Conservation (phyloP, 2,113 vertebrate genomes). For the Isichthys henryi region DNA sequence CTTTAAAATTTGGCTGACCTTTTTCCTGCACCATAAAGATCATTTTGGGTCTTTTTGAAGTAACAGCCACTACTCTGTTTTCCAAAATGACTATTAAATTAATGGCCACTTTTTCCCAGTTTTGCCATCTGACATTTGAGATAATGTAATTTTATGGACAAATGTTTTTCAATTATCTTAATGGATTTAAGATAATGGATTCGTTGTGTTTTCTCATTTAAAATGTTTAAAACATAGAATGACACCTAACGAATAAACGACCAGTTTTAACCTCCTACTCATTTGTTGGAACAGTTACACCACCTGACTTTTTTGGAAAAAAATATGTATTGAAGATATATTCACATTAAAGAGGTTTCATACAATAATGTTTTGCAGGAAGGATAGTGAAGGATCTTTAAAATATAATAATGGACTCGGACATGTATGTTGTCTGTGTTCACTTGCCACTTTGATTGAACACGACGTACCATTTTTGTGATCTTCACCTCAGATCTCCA, state of each 20-base stretch:
- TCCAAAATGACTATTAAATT: neutral
- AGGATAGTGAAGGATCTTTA: neutral
- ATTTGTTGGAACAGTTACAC: neutral
- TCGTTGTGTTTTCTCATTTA: too few species aligned
- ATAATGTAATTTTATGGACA: neutral
- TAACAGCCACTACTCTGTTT: neutral
- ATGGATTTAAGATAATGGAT: neutral
- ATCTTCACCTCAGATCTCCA: conserved; percentile 76
- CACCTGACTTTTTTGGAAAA: neutral
- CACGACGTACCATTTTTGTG: neutral
- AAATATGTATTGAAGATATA: neutral
- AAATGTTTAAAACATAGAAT: neutral
- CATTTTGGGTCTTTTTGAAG: neutral
- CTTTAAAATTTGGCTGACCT: neutral
- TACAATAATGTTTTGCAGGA: neutral
- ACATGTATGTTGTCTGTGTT: neutral
- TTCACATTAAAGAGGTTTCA: neutral
- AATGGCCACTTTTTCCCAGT: neutral
- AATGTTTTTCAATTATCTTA: neutral
- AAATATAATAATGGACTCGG: neutral
- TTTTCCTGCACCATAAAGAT: neutral
- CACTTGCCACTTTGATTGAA: neutral
- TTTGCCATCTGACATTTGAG: neutral
- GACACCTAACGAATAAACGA: neutral
- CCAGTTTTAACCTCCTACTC: neutral